Percentiles rank a stretch among this genome's conserved stretches.
These are phyloP conservation scores for Heterotilapia buettikoferi DNA, from an alignment of 2,113 vertebrate species.

Conservation along the genomic window DNA sequence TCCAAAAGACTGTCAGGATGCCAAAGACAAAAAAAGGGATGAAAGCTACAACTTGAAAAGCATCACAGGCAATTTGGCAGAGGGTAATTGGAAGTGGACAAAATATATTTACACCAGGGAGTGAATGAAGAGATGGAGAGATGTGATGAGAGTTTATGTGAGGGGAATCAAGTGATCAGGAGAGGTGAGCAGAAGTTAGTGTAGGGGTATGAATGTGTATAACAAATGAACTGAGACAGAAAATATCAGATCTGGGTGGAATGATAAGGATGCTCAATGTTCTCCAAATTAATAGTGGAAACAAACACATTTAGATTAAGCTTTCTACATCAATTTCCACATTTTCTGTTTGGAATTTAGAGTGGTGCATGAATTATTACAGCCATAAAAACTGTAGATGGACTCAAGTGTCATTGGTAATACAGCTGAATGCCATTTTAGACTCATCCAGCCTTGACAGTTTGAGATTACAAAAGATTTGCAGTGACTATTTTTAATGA, in stretches of 20 bases:
- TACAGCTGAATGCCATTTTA: not conserved
- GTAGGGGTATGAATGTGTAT: not conserved
- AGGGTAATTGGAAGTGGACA: not conserved
- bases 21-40: not conserved
- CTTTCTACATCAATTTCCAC: not conserved
- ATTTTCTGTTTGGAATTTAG: not conserved
- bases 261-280: not conserved
- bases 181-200: not conserved
- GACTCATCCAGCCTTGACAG: not conserved
- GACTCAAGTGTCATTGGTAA: not conserved
- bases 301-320: not conserved
- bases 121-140: not conserved
- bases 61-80: not conserved
- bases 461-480: not conserved
- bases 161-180: not conserved
- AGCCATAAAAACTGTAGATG: not conserved
- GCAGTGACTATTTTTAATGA: not conserved
- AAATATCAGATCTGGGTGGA: not conserved
- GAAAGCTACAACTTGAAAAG: not conserved
- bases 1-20: not conserved
- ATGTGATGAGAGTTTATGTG: not conserved
- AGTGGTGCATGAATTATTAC: not conserved
- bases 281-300: not conserved
- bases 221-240: not conserved
- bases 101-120: not conserved